Base-by-base conservation (phyloP, 2,113 vertebrate species). In the Archilochus colubris region DNA sequence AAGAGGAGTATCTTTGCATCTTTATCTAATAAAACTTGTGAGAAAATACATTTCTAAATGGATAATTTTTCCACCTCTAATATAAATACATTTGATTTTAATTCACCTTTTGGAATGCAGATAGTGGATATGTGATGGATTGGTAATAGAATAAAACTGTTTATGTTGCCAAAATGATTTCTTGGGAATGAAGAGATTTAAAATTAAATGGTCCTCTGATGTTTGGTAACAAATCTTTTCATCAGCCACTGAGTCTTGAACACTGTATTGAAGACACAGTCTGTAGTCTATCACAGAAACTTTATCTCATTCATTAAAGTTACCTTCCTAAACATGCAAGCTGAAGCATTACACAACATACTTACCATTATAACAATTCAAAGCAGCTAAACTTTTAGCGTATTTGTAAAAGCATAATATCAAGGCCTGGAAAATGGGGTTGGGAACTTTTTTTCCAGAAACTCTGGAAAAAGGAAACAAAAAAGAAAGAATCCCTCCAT, bases 11-110 rank as follows among this genome's bases (percentile, higher is more conserved):
- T 75, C 66, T 86, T 84, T 66, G 16, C 40, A 75, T 82, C 36
- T 72, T 75, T 70, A 48, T 67, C 33, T 94, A 92, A 91, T 64
- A 83, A 91, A 77, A 21, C 57, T 33, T 5, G 1, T 1, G 73
- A 93, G 72, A 88, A 92, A 91, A 76, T 23, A 30, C 30, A 68
- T 91, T 93, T 85, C 67, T 88, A 86, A 95, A 82, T 14, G 77
- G 40, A 66, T 69, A 46, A 23, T 87, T 77, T 80, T 88, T 54
- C 64, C 88, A 43, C 38, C 43, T 77, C n/a, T 69, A 86, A n/a
- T 90, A 58, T 89, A 87, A 95, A 88, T 69, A 77, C 22, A 85
- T 89, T 74, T 91, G 24, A 78, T 86, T 95, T 8, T 86, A 83
- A 67, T 70, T 91, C 33, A 83, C 61, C 22, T 46, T 75, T 82